Percentiles rank a stretch among this genome's conserved stretches.
Conservation (phyloP, 2,888 invertebrate species). For the Caenorhabditis sp. region DNA sequence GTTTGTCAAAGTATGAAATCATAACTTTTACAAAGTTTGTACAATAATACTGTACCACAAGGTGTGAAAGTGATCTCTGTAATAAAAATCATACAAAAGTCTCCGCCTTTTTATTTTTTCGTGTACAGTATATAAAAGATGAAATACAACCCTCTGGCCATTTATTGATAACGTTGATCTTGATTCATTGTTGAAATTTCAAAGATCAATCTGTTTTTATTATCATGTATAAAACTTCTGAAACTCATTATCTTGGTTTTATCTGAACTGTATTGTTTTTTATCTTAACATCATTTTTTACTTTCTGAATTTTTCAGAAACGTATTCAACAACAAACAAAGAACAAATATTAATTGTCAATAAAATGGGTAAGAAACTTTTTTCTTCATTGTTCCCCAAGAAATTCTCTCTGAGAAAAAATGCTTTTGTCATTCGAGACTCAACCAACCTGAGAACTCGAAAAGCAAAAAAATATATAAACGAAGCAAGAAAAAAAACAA, state of each 20-base stretch:
- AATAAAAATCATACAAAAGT: background rate
- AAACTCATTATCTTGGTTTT: too few species aligned
- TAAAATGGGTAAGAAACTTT: background rate
- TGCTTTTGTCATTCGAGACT: background rate
- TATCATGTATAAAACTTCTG: background rate
- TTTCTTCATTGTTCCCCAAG: background rate
- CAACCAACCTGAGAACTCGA: background rate
- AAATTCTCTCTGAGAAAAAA: background rate
- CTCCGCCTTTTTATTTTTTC: background rate
- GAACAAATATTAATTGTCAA: background rate
- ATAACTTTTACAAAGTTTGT: too few species aligned
- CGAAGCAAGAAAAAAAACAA: conserved; percentile 11
- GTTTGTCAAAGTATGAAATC: too few species aligned
- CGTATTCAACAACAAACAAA: background rate
- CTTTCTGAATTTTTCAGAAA: background rate
- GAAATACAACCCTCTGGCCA: background rate
- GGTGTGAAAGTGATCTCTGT: background rate
- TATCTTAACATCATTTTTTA: background rate
- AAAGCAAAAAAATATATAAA: conserved; percentile 6
- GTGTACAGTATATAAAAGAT: background rate
- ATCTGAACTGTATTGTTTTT: too few species aligned
- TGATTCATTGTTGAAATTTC: background rate
- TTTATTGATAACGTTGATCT: background rate
- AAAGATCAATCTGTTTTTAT: background rate
- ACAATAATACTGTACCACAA: too few species aligned